Base-by-base conservation (phyloP, 2,888 invertebrate genomes). In the Drosophila rubida region DNA sequence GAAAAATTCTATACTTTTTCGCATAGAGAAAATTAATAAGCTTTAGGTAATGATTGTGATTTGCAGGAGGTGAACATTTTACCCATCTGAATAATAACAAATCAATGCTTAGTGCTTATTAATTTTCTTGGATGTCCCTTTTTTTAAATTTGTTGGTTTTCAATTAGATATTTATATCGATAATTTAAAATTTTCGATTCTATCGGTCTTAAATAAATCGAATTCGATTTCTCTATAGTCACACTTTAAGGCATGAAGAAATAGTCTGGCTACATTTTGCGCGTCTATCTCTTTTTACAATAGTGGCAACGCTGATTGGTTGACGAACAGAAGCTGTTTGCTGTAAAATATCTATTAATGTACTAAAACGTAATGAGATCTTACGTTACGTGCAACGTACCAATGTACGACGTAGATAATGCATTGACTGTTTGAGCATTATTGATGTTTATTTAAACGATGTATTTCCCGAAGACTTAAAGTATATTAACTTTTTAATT, bases 281-380 rank as follows among this genome's bases (percentile, higher is more conserved):
- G 23, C 2, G 30, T 39, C 39, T 7, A 11, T 32, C 27, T 44
- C n/a, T 14, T 13, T 11, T 0, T 0, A n/a, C n/a, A 4, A 5
- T 2, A 13, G 48, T 61, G 50, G 66, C 61, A 71, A 13, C 13
- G 11, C 44, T 2, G 14, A 3, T 1, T 0, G 0, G 0, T 1
- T 35, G 1, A 2, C 25, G 0, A 3, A 3, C 46, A 9, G 0
- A 66, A 55, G 55, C 48, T 74, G 4, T 6, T 2, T 49, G 67
- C n/a, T n/a, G 6, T 74, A 59, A 14, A 13, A 7, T n/a, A 25
- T n/a, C 8, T 2, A 0, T 1, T 0, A 0, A 4, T 77, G 74
- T 72, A 53, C 74, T 74, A 74, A 74, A 74, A 19, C n/a, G 16
- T 39, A 23, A 13, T 13, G 13, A 1, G 6, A 6, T 11, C 14